Evolutionary conservation across 2,888 invertebrate species (phyloP).

Genomic region (Apotomis betuletana): DNA sequence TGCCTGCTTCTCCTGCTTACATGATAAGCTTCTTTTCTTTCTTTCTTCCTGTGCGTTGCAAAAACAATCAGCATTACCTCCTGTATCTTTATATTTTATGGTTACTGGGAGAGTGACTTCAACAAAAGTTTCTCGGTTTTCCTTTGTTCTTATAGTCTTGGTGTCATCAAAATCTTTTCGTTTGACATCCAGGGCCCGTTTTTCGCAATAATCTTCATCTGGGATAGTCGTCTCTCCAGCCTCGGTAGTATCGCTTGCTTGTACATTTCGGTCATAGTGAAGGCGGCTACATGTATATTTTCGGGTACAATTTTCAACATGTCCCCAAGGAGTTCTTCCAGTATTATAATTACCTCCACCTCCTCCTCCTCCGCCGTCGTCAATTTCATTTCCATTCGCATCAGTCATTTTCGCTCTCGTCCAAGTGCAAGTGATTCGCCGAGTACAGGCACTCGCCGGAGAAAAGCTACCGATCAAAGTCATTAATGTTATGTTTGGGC

Average conservation of each 20-base stretch:
- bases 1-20: constrained; percentile 24
- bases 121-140: neutral
- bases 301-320: constrained; percentile 74
- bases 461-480: constrained; percentile 55
- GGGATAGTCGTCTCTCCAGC: constrained; percentile 43
- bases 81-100: constrained; percentile 35
- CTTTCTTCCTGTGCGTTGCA: constrained; percentile 49
- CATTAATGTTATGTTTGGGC: constrained; percentile 16
- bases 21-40: constrained; percentile 50
- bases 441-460: constrained; percentile 68
- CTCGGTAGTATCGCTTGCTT: constrained; percentile 13
- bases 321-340: constrained; percentile 69
- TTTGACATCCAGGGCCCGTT: constrained; percentile 62
- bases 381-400: constrained; percentile 52
- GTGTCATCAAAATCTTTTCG: constrained; percentile 55
- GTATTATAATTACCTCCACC: constrained; percentile 43
- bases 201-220: constrained; percentile 76
- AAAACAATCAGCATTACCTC: constrained; percentile 45
- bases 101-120: constrained; percentile 4
- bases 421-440: constrained; percentile 77
- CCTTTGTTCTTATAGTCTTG: neutral
- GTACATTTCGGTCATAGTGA: constrained; percentile 64
- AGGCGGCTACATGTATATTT: constrained; percentile 77
- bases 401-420: constrained; percentile 60
- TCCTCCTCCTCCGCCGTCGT: constrained; percentile 44